Evolutionary conservation across 1,140 invertebrate genomes (phyloP).

Genomic region (Metopolophium dirhodum): DNA sequence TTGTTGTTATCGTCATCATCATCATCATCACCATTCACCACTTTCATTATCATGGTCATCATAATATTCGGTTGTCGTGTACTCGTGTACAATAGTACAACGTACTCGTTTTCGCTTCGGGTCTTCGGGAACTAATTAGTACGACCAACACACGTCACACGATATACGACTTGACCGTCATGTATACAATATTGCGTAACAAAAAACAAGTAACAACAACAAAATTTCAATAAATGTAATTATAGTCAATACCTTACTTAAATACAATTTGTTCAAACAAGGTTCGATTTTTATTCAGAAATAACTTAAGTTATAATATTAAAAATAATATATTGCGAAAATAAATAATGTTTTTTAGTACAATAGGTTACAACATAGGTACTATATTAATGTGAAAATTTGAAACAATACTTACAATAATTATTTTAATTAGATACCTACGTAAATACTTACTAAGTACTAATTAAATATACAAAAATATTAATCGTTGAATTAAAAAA

Average conservation of each 20-base stretch:
- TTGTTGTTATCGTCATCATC: slow-evolving; percentile 12
- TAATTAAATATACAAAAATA: not conserved
- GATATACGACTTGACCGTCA: too few relatives aligned
- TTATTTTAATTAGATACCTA: not conserved
- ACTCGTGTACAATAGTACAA: too few relatives aligned
- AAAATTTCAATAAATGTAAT: too few relatives aligned
- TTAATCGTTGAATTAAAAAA: not conserved
- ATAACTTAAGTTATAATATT: not conserved
- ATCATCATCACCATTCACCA: not conserved
- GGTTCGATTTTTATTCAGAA: not conserved
- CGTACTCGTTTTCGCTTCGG: too few relatives aligned
- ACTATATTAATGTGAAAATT: not conserved
- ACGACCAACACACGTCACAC: too few relatives aligned
- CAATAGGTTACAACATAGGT: not conserved
- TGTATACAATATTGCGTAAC: not conserved
- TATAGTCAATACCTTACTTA: not conserved
- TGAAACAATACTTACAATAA: not conserved
- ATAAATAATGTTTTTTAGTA: not conserved
- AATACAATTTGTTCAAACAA: not conserved
- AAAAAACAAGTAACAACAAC: not conserved
- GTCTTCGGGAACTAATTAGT: too few relatives aligned
- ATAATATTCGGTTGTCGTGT: not conserved
- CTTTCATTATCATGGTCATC: not conserved
- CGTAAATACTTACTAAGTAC: not conserved
- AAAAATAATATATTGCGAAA: not conserved